Evolutionary conservation across 2,888 invertebrate genomes (phyloP), one percentile per base, ranked within the genome.

Genomic region (Agonopterix arenella): DNA sequence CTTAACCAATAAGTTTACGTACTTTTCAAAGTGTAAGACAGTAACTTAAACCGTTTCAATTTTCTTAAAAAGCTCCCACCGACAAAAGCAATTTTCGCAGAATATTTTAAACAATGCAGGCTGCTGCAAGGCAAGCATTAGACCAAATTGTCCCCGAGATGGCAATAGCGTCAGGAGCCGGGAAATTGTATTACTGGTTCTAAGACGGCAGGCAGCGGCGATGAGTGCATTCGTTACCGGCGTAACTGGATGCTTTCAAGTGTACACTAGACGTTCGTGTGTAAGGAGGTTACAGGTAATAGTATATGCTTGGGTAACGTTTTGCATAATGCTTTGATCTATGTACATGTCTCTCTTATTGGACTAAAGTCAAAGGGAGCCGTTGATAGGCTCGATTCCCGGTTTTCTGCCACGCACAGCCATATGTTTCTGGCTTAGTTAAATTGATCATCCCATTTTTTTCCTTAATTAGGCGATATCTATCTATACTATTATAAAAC

Each of bases 141-240:
- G 71, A 61, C 70, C 60, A 79, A 85, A 86, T 83, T 76, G 84
- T 80, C 68, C 86, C 84, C 86, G 75, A 83, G 88, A 80, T 70
- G 75, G 83, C 75, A 76, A 73, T 84, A 74, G 64, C 67, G 65
- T 61, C 65, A 63, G 73, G 57, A 72, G 72, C 66, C 70, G 70
- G 73, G 70, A 85, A 86, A 88, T 85, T 84, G 83, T 83, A 85
- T 86, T 86, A 84, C 77, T 72, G 70, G 61, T 69, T 66, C 70
- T 69, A 76, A 68, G 73, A 71, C 67, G 68, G 57, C 67, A 66
- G 62, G 66, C 28, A 28, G 28, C 28, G 28, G 28, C 67, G 76
- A 80, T 73, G 78, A 84, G 84, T 84, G 83, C 83, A 82, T 84
- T 84, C 75, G 77, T 81, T 81, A 80, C 70, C 59, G 60, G 58